Conservation (phyloP, 2,888 invertebrate genomes). For the Pyrochroa serraticornis region DNA sequence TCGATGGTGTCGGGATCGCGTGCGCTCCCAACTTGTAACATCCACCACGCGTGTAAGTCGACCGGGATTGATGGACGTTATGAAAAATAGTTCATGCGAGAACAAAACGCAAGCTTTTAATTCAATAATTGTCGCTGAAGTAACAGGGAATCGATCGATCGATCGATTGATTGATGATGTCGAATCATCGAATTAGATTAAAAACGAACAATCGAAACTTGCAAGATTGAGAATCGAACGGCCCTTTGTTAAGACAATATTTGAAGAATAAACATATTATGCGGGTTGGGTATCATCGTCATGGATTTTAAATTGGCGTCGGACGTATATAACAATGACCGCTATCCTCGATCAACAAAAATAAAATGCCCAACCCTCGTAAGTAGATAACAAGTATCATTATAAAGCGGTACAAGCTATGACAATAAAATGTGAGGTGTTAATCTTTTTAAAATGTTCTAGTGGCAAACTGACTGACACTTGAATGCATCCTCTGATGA, state of each 20-base stretch:
- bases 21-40: slow-evolving; percentile 13
- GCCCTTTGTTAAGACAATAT: slow-evolving; percentile 12
- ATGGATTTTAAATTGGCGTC: slow-evolving; percentile 26
- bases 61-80: slow-evolving; percentile 47
- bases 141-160: slow-evolving; percentile 24
- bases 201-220: background rate
- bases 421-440: slow-evolving; percentile 52
- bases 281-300: slow-evolving; percentile 7
- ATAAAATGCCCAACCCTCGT: slow-evolving; percentile 43
- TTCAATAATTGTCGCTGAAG: slow-evolving; percentile 45
- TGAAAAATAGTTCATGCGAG: slow-evolving; percentile 47
- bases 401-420: slow-evolving; percentile 45
- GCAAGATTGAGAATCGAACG: background rate
- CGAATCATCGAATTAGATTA: slow-evolving; percentile 8
- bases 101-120: slow-evolving; percentile 44
- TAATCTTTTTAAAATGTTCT: slow-evolving; percentile 55
- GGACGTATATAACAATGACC: slow-evolving; percentile 11
- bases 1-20: slow-evolving; percentile 19
- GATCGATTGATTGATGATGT: slow-evolving; percentile 26
- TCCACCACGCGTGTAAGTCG: slow-evolving; percentile 29
- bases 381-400: slow-evolving; percentile 51
- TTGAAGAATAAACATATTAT: slow-evolving; percentile 26
- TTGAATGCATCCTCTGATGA: slow-evolving; percentile 51
- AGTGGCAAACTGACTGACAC: slow-evolving; percentile 54
- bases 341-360: slow-evolving; percentile 35